Conservation (phyloP, 2,797 vertebrate species). For the Crenichthys baileyi region DNA sequence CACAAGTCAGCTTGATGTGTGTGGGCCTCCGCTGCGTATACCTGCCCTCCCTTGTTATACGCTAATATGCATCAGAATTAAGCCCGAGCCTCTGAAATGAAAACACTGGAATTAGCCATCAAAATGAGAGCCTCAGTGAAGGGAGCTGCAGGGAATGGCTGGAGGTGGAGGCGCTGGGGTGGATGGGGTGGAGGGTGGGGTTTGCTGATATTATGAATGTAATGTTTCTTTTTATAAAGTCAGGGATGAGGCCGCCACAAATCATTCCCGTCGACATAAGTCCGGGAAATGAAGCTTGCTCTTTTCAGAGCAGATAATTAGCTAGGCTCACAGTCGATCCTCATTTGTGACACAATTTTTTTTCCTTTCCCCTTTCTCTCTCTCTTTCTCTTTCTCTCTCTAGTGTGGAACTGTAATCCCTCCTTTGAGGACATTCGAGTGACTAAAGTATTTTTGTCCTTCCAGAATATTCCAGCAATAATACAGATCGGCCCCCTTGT, state of each 20-base stretch:
- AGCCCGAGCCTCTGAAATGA: constrained; percentile 70
- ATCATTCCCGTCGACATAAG: constrained; percentile 78
- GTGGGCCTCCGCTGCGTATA: constrained; percentile 37
- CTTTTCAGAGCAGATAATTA: constrained; percentile 83
- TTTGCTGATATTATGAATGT: constrained; percentile 66
- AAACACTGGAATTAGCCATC: constrained; percentile 77
- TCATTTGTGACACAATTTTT: constrained; percentile 60
- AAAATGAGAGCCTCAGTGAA: constrained; percentile 65
- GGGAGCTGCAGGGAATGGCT: constrained; percentile 43
- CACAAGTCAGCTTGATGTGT: constrained; percentile 51
- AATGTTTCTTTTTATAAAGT: constrained; percentile 80
- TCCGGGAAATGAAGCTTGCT: constrained; percentile 74
- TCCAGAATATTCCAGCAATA: constrained; percentile 72
- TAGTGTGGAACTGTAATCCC: constrained; percentile 72
- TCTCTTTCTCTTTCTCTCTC: constrained; percentile 11
- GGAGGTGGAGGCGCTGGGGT: not conserved
- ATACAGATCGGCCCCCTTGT: constrained; percentile 66
- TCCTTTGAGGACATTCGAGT: constrained; percentile 71
- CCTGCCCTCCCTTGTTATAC: constrained; percentile 60
- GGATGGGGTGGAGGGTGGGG: not conserved
- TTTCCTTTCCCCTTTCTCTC: constrained; percentile 13
- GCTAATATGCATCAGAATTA: constrained; percentile 73
- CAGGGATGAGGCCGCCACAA: constrained; percentile 74
- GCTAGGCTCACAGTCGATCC: constrained; percentile 79
- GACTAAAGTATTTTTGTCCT: constrained; percentile 64